Percentiles rank a stretch among this genome's conserved stretches.
Conservation (phyloP, 2,888 invertebrate genomes). For the Tipula lateralis region DNA sequence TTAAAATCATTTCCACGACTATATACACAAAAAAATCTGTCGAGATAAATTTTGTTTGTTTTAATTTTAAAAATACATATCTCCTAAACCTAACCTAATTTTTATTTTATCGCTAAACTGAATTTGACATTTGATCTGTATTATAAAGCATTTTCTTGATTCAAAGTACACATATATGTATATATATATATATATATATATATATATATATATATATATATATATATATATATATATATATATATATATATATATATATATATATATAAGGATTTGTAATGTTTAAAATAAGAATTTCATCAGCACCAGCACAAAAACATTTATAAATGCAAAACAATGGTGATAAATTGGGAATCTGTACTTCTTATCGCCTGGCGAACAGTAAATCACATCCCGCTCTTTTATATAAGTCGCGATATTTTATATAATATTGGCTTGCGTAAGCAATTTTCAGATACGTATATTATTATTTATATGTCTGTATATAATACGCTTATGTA, state of each 20-base stretch:
- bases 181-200: no score
- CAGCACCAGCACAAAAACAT: neutral
- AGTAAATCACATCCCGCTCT: neutral
- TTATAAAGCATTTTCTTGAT: neutral
- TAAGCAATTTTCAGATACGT: neutral
- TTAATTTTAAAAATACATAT: neutral
- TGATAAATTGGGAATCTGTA: neutral
- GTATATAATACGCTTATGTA: neutral
- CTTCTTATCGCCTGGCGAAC: neutral
- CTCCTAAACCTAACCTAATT: neutral
- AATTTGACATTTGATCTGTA: constrained; percentile 2
- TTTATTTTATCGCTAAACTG: neutral
- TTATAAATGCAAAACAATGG: neutral
- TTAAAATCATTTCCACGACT: neutral
- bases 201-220: no score
- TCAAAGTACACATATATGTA: neutral
- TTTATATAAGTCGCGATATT: neutral
- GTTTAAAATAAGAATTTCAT: neutral
- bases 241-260: no score
- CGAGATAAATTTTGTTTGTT: neutral
- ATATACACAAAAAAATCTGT: neutral
- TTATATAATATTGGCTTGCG: neutral
- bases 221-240: no score
- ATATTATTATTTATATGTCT: neutral
- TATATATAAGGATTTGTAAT: neutral